Conservation (phyloP, 2,797 vertebrate species). For the Hippocampus kuda region DNA sequence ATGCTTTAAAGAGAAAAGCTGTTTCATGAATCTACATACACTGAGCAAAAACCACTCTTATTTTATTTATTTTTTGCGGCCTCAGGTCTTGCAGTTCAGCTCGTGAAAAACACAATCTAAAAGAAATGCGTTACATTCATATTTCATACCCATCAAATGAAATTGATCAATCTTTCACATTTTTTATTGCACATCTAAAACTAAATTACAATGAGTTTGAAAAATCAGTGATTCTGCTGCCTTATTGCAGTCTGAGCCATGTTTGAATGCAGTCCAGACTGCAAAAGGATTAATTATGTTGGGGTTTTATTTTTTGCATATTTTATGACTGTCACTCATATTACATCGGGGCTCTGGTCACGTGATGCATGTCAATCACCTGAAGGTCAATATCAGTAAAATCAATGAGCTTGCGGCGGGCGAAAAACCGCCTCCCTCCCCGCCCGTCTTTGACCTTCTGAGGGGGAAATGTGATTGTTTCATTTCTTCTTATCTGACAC, state of each 20-base stretch:
- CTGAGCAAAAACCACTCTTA: too few relatives aligned
- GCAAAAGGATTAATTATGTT: neutral
- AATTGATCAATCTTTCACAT: too few relatives aligned
- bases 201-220: too few relatives aligned
- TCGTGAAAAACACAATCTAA: too few relatives aligned
- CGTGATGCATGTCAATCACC: constrained; percentile 1
- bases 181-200: too few relatives aligned
- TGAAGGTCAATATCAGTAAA: constrained; percentile 3
- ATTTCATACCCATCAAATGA: too few relatives aligned
- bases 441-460: constrained; percentile 1
- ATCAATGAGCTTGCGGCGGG: neutral
- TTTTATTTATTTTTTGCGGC: too few relatives aligned
- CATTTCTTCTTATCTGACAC: neutral
- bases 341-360: neutral
- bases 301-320: neutral
- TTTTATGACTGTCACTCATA: neutral
- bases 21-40: too few relatives aligned
- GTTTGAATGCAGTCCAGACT: neutral
- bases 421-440: neutral
- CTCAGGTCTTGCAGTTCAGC: too few relatives aligned
- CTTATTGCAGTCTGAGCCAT: neutral
- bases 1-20: too few relatives aligned
- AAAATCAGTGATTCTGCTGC: too few relatives aligned
- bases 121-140: too few relatives aligned
- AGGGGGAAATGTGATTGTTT: neutral